Evolutionary conservation across 2,888 invertebrate genomes (phyloP), one percentile per base, ranked within the genome.

Genomic region (Nyleta sp.): DNA sequence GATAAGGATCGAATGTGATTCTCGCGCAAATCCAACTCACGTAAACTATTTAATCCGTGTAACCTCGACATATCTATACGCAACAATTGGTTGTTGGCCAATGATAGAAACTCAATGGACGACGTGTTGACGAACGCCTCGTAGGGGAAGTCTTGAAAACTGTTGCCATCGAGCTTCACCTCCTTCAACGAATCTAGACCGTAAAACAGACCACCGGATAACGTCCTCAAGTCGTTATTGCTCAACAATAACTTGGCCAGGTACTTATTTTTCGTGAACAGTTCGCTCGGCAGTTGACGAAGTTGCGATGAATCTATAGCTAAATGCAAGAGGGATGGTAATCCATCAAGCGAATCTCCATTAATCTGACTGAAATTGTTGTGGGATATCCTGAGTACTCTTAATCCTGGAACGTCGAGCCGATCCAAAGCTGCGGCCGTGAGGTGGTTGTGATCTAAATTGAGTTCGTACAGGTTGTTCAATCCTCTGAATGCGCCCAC

Each of bases 181-280:
- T 96, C 96, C 88, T 95, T 95, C 82, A 97, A 92, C 64, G 94
- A 94, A 81, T 95, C 95, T 64, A 96, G 92, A 17, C 94, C 94
- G 42, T 93, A 92, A 88, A 97, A 96, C n/a, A 95, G 92, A 70
- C 94, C 94, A 84, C 94, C 93, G 76, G 95, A 94, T 83, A 97
- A 92, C 78, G 93, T 92, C 83, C 92, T 92, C 31, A 97, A 89
- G 59, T 92, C 91, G 89, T 97, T 97, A 82, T 93, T 92, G 81
- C 95, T 95, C 80, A 97, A 91, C 88, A 96, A 94, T 59, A 97
- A 92, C 84, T 94, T 93, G 0, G 95, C 92, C 62, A 97, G 91
- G 89, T 96, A 95, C 80, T 94, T 95, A 89, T 96, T 96, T 84
- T 95, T 94, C n/a, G 93, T 92, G 85, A 97, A 96, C 40, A 95